Evolutionary conservation across 2,888 invertebrate species (phyloP), one percentile per base, ranked within the genome.

Genomic region (Agrotis ipsilon): DNA sequence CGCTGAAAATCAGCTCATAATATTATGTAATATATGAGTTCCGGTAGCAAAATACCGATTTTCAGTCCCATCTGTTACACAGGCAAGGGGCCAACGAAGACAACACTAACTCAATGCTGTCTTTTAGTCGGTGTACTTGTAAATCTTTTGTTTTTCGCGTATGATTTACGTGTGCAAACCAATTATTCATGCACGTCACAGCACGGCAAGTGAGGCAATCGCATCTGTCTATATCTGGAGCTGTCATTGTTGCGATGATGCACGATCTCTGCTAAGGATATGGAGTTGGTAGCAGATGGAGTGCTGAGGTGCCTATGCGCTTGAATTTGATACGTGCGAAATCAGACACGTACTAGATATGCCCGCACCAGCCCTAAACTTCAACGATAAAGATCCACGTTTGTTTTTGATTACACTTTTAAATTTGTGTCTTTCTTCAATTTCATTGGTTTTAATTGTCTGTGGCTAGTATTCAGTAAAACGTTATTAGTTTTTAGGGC

Each of bases 231-330:
- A 92, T 91, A 92, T 89, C 88, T 89, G 89, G 85, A 82, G 75
- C 78, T 89, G 91, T 89, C 89, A 90, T 90, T 91, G 90, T 89
- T 88, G 77, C 85, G 68, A 89, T 91, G 92, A 93, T 92, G 88
- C 86, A 91, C 84, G 87, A 81, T 81, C 78, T 74, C 62, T 68
- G 52, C n/a, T 62, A 68, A 55, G 62, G 65, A 48, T 51, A 27
- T 14, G 64, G 75, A 64, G 55, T 63, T n/a, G 3, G 9, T 45
- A 77, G n/a, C 1, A n/a, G 46, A 70, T 78, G 45, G 63, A 77
- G 39, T 52, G 27, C 21, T 32, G 24, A 62, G 3, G 7, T 24
- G 4, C 1, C 11, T 1, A 19, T 39, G 11, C 11, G 39, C 11
- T 1, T 39, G 9, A 11, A 39, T 39, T 39, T 39, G 39, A 39